These are phyloP conservation scores for Crotalus viridis DNA, from an alignment of 2,113 vertebrate species.

Conservation along the genomic window DNA sequence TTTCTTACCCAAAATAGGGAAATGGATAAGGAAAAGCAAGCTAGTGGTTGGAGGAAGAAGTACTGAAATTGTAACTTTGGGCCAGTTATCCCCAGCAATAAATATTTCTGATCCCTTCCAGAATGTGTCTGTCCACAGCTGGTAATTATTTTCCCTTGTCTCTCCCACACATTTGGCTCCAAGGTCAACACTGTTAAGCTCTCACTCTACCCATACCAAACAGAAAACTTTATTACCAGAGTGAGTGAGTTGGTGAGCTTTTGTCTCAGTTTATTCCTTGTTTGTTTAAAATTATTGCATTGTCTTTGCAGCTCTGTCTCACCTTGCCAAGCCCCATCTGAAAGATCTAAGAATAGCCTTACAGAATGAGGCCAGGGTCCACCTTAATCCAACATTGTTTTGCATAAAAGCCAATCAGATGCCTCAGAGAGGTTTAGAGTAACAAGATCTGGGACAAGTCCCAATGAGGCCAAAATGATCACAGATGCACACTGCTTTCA, in stretches of 20 bases:
- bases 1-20: background rate
- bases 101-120: conserved; percentile 27
- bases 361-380: background rate
- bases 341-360: background rate
- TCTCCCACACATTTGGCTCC: conserved; percentile 18
- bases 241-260: background rate
- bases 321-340: background rate
- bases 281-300: conserved; percentile 12
- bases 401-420: background rate
- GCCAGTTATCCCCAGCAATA: conserved; percentile 32
- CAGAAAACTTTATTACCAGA: background rate
- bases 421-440: background rate
- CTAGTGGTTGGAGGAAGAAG: background rate
- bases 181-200: conserved; percentile 1
- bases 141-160: conserved; percentile 20
- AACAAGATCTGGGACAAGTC: background rate
- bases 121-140: conserved; percentile 8
- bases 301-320: background rate
- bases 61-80: background rate
- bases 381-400: background rate
- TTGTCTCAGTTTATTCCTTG: background rate
- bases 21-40: conserved; percentile 1
- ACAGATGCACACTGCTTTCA: background rate
- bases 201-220: background rate
- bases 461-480: background rate